Conservation (phyloP, 2,797 vertebrate species). For the Leptoclinus maculatus region DNA sequence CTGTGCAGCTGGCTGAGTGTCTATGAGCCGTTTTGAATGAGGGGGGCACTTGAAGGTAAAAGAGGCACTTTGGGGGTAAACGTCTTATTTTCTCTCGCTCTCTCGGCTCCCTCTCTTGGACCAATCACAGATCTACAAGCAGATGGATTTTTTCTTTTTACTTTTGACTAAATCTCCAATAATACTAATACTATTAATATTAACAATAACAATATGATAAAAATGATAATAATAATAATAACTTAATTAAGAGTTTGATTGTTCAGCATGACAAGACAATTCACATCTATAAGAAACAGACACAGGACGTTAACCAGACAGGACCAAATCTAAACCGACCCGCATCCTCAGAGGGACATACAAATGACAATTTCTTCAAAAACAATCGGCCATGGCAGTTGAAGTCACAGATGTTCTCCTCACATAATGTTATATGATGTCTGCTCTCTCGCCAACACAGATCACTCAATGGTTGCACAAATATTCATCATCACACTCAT, state of each 20-base stretch:
- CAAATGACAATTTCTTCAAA: background rate
- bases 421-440: too few relatives aligned
- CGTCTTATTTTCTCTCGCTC: background rate
- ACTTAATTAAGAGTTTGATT: background rate
- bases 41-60: background rate
- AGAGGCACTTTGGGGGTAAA: conserved; percentile 1
- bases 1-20: conserved; percentile 6
- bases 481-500: background rate
- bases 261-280: background rate
- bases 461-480: background rate
- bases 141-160: background rate
- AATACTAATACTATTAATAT: background rate
- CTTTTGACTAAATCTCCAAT: background rate
- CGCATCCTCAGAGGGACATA: background rate
- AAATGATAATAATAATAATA: background rate
- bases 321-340: background rate
- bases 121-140: conserved; percentile 1
- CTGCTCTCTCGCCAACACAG: background rate
- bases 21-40: background rate
- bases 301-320: background rate
- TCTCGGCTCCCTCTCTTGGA: conserved; percentile 36
- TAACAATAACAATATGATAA: too few relatives aligned
- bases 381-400: background rate
- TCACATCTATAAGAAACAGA: background rate
- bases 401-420: background rate